Base-by-base conservation (phyloP, 2,888 invertebrate species). In the Drepanosiphum platanoidis region DNA sequence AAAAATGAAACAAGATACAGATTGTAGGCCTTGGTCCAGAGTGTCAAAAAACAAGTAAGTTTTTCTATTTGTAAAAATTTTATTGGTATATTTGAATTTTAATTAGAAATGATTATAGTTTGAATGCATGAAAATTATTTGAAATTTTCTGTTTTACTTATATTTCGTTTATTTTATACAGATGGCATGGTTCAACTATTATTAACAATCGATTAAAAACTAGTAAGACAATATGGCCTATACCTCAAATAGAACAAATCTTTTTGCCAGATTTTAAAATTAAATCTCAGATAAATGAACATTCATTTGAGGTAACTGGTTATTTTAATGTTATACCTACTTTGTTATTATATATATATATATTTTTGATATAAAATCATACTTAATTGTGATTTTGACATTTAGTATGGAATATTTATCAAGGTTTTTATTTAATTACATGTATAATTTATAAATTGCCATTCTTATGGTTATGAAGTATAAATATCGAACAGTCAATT, bases 231-330 rank as follows among this genome's bases (percentile, higher is more conserved):
- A 92, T 93, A 87, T 96, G 95, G 94, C 96, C 96, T 3, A 94
- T 96, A 34, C 93, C 95, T 71, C 92, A 94, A 88, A 92, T 94
- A 88, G 96, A 97, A 90, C 93, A 95, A 34, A 92, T 95, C 88
- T 97, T 97, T 90, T 91, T 96, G 87, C 96, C 97, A 86, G 96
- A 96, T 90, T 97, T 97, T 90, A 94, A 94, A 88, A 92, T 94
- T 80, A 93, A 92, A 87, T 92, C 92, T 72, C 91, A 92, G 70
- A 90, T 92, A n/a, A 90, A 90, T 70, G 92, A 93, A 88, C 91
- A 91, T 87, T 92, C 90, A 87, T 91, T 91, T 89, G 88, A 90
- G 89, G 91, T 91, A 86, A 84, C 58, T 22, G 18, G n/a, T n/a
- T n/a, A n/a, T n/a, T n/a, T n/a, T n/a, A n/a, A n/a, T n/a, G n/a